Conservation (phyloP, 2,797 vertebrate species). For the Takifugu rubripes region DNA sequence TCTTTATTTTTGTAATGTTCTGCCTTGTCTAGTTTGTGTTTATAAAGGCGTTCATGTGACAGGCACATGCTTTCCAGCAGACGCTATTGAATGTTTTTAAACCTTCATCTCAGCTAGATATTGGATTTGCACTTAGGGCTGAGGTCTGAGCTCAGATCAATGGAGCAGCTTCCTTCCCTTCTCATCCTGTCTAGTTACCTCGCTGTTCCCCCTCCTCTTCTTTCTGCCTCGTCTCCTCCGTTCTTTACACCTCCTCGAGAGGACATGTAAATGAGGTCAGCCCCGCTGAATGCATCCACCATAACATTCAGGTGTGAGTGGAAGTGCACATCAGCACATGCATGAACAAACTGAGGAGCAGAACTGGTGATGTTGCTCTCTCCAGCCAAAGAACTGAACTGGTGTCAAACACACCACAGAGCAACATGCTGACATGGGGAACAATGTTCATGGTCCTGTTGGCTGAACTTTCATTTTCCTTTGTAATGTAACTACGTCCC, state of each 20-base stretch:
- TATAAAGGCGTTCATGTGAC: no score
- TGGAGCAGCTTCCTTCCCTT: no score
- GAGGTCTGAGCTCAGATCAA: no score
- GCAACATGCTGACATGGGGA: constrained; percentile 64
- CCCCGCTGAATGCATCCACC: constrained; percentile 30
- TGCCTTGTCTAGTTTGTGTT: no score
- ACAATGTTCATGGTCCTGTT: constrained; percentile 69
- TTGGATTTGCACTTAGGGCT: no score
- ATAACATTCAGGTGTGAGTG: constrained; percentile 57
- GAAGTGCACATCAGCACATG: constrained; percentile 26
- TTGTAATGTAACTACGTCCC: constrained; percentile 30
- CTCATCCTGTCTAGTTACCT: neutral
- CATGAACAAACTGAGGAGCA: constrained; percentile 8
- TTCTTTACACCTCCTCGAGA: constrained; percentile 44
- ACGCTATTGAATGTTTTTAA: no score
- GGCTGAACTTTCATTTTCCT: constrained; percentile 36
- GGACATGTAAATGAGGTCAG: constrained; percentile 67
- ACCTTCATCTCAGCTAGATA: no score
- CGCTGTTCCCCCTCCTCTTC: neutral
- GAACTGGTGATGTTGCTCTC: constrained; percentile 25
- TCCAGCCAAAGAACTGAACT: constrained; percentile 36
- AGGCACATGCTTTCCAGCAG: no score
- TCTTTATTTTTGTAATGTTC: no score
- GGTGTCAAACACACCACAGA: constrained; percentile 46
- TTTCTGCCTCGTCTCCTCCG: constrained; percentile 18